Evolutionary conservation across 2,888 invertebrate genomes (phyloP).

Genomic region (Halictus quadricinctus): DNA sequence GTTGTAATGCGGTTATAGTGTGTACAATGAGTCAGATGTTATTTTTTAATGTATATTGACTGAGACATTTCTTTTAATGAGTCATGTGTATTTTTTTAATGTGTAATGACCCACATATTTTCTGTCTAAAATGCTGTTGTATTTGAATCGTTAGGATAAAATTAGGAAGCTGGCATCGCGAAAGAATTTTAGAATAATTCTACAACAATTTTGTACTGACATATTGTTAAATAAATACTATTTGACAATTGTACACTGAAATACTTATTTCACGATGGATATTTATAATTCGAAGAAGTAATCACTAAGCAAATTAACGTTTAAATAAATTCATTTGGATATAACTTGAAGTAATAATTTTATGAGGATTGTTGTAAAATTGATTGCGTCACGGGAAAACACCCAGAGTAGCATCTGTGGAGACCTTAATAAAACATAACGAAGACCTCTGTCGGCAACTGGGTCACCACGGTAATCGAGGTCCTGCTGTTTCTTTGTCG

Average conservation of each 20-base stretch:
- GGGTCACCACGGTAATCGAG: conserved; percentile 48
- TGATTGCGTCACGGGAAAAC: not conserved
- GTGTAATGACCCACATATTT: not conserved
- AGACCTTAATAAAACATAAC: conserved; percentile 26
- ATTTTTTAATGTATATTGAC: not conserved
- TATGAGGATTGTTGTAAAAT: too few species aligned
- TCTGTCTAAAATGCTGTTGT: not conserved
- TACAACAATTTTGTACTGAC: too few species aligned
- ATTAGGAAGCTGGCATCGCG: not conserved
- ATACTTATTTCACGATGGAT: too few species aligned
- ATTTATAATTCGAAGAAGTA: too few species aligned
- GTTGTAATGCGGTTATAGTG: not conserved
- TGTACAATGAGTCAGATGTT: not conserved
- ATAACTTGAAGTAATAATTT: too few species aligned
- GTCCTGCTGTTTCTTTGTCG: conserved; percentile 40
- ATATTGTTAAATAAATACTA: too few species aligned
- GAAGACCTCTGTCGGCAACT: conserved; percentile 27
- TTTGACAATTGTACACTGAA: too few species aligned
- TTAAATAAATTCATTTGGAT: too few species aligned
- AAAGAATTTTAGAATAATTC: not conserved
- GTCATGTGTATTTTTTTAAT: not conserved
- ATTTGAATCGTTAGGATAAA: not conserved
- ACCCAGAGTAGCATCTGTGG: not conserved
- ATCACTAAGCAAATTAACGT: too few species aligned
- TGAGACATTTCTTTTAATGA: not conserved